phyloP scores from a whole-genome alignment of 2,888 invertebrate genomes.

The Troides aeacus region DNA sequence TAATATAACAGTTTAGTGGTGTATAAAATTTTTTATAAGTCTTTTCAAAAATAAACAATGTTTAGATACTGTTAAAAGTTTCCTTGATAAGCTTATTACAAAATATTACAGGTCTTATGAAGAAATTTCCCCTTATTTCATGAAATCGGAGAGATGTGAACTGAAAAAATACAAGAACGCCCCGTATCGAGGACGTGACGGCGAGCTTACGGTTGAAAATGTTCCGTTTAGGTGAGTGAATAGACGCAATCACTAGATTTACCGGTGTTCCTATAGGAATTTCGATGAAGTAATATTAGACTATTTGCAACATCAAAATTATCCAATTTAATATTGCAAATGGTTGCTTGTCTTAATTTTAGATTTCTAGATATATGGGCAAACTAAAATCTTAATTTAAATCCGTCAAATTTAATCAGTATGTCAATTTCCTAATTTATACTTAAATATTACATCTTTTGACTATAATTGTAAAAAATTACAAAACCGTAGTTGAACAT shows the following conservation, averaged over 20 bases:
- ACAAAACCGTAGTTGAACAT: too few relatives aligned
- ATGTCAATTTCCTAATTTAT: too few relatives aligned
- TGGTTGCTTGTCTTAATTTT: neutral
- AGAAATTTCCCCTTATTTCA: conserved; percentile 81
- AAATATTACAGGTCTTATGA: conserved; percentile 79
- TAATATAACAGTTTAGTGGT: neutral
- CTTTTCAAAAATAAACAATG: neutral
- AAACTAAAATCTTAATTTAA: too few relatives aligned
- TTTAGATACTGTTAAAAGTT: neutral
- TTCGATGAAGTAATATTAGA: conserved; percentile 7
- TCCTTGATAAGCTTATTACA: neutral
- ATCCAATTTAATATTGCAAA: conserved; percentile 1
- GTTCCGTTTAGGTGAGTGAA: conserved; percentile 75
- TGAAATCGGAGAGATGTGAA: conserved; percentile 81
- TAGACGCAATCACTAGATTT: conserved; percentile 24
- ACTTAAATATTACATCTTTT: too few relatives aligned
- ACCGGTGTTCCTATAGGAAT: conserved; percentile 11
- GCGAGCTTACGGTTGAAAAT: conserved; percentile 82
- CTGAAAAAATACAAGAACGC: conserved; percentile 71
- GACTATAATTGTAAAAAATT: too few relatives aligned
- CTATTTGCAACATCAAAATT: conserved; percentile 8
- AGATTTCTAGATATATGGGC: too few relatives aligned
- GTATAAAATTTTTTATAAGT: neutral
- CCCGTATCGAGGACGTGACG: conserved; percentile 81
- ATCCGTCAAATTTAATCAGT: too few relatives aligned